phyloP scores from a whole-genome alignment of 2,797 vertebrate species.

The Coluber constrictor region DNA sequence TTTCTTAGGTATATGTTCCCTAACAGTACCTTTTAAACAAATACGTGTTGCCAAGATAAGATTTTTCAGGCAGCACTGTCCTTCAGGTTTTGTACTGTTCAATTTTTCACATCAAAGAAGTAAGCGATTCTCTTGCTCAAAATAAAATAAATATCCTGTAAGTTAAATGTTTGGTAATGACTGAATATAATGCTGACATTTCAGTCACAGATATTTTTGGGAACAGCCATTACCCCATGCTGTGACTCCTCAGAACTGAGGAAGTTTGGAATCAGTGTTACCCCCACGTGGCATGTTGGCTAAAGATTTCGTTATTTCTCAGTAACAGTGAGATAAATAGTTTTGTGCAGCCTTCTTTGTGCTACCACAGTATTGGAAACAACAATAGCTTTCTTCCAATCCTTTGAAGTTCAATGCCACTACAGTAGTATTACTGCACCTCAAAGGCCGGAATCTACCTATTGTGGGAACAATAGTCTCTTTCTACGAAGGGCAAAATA shows the following conservation, averaged over 20 bases:
- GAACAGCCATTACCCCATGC: neutral
- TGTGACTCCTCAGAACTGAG: neutral
- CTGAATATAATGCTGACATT: neutral
- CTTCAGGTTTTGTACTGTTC: neutral
- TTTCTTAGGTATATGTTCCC: neutral
- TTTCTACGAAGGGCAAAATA: neutral
- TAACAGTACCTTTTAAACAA: neutral
- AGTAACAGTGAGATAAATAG: neutral
- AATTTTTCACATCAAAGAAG: neutral
- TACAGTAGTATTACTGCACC: neutral
- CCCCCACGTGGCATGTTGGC: neutral
- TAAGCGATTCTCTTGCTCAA: neutral
- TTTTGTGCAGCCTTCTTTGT: neutral
- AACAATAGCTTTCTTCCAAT: neutral
- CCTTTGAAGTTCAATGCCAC: neutral
- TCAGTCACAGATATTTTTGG: conserved; percentile 1
- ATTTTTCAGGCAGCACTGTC: neutral
- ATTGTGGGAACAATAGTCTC: neutral
- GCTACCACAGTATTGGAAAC: neutral
- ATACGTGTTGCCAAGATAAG: neutral
- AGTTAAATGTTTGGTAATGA: neutral
- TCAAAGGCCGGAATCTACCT: neutral
- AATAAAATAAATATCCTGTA: neutral
- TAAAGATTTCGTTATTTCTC: neutral
- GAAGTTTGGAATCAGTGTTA: neutral